Percentiles rank a stretch among this genome's conserved stretches.
Conservation (phyloP, 2,797 vertebrate genomes). For the Falco rusticolus region DNA sequence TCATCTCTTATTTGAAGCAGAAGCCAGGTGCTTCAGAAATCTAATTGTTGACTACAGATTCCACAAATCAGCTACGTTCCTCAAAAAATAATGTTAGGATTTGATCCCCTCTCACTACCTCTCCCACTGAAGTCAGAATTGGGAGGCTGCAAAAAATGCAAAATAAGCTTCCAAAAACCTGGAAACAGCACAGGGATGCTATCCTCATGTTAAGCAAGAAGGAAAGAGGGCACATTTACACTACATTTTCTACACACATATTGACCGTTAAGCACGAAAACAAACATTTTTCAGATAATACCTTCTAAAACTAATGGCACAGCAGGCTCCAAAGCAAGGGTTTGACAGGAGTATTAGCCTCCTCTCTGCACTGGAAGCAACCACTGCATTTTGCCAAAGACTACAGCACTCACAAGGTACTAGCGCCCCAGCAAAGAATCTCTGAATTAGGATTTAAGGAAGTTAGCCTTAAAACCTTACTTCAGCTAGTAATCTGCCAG, state of each 20-base stretch:
- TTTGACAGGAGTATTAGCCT: not conserved
- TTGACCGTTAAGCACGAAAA: not conserved
- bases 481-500: not conserved
- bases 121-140: not conserved
- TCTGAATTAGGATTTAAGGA: not conserved
- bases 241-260: not conserved
- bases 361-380: not conserved
- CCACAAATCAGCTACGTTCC: not conserved
- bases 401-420: not conserved
- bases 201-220: not conserved
- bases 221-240: not conserved
- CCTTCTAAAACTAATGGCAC: not conserved
- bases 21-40: not conserved
- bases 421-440: not conserved
- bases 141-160: not conserved
- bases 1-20: not conserved
- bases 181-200: not conserved
- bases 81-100: not conserved
- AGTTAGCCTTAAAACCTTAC: not conserved
- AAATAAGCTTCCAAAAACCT: not conserved
- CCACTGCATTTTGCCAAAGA: not conserved
- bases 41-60: not conserved
- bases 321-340: not conserved
- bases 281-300: not conserved
- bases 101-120: not conserved